Conservation (phyloP, 2,797 vertebrate species). For the Anomalospiza imberbis region DNA sequence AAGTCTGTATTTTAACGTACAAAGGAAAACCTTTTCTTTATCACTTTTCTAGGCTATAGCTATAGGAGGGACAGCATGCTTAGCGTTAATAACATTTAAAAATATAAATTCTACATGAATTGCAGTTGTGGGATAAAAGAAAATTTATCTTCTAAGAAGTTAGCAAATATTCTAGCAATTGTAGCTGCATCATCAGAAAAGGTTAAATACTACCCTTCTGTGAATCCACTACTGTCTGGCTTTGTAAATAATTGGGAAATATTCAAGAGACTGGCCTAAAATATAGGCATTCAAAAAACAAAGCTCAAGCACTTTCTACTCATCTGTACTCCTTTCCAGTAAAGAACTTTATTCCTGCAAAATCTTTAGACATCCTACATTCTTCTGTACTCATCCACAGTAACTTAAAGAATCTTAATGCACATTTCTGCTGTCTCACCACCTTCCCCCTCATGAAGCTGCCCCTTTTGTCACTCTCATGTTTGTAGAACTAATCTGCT, state of each 20-base stretch:
- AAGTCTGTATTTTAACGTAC: not conserved
- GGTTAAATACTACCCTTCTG: not conserved
- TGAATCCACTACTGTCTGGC: not conserved
- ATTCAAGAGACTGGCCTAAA: not conserved
- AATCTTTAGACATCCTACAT: not conserved
- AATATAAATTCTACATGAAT: not conserved
- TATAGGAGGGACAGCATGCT: not conserved
- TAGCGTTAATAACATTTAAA: not conserved
- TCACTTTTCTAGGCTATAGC: not conserved
- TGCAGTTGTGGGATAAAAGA: not conserved
- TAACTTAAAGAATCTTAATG: not conserved
- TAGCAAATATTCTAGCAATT: not conserved
- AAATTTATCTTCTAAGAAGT: not conserved
- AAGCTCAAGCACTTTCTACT: not conserved
- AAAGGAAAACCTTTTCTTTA: not conserved
- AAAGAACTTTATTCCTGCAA: not conserved
- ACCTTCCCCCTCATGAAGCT: not conserved
- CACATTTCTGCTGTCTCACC: not conserved
- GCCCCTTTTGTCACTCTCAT: not conserved
- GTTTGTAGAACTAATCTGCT: not conserved
- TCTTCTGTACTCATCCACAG: not conserved
- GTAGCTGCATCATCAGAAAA: not conserved
- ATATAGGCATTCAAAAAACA: not conserved
- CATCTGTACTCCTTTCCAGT: not conserved
- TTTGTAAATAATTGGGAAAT: not conserved